Evolutionary conservation across 2,797 vertebrate species (phyloP).

Genomic region (Peromyscus aztecus): DNA sequence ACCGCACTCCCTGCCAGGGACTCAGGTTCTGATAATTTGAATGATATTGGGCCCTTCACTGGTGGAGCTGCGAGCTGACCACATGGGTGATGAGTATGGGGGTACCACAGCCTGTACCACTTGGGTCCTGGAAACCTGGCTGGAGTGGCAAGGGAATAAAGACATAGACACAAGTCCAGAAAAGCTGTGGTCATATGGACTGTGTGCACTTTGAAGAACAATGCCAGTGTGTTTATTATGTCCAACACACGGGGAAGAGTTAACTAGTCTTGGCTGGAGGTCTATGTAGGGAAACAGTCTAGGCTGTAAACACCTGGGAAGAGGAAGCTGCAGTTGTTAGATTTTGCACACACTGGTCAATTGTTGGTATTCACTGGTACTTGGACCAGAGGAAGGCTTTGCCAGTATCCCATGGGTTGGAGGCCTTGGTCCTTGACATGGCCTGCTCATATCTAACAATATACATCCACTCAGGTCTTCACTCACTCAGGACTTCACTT

Average conservation of each 20-base stretch:
- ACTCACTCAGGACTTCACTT: neutral
- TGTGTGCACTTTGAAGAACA: neutral
- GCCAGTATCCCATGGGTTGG: neutral
- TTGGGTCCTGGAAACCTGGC: neutral
- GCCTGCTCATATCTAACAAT: neutral
- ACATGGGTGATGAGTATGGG: neutral
- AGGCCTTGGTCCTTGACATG: neutral
- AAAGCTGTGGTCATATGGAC: no score
- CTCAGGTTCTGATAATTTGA: neutral
- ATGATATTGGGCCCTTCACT: neutral
- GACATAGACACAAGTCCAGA: neutral
- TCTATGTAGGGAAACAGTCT: neutral
- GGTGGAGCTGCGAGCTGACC: neutral
- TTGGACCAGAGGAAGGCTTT: neutral
- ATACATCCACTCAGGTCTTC: neutral
- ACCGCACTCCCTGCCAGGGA: no score
- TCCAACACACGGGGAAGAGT: neutral
- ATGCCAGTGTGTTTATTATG: neutral
- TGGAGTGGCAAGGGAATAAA: neutral
- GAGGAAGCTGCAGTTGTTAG: neutral
- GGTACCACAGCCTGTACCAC: no score
- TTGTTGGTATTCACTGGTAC: neutral
- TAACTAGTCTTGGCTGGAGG: neutral
- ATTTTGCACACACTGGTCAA: neutral
- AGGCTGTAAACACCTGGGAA: neutral